phyloP scores from a whole-genome alignment of 2,888 invertebrate genomes.

The Cantharis nigra region DNA sequence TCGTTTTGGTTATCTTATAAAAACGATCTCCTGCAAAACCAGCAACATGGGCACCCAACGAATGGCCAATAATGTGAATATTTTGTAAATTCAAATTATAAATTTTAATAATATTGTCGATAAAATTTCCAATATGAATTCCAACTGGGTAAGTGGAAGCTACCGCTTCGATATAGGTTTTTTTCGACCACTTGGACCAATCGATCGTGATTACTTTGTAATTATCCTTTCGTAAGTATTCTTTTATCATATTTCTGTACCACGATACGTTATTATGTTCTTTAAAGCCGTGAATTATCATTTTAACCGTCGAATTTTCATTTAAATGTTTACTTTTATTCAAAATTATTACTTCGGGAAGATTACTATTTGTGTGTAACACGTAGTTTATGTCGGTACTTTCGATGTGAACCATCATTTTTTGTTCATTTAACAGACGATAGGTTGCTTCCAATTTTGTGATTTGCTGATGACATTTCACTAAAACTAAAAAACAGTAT shows the following conservation, averaged over 20 bases:
- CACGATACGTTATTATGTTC: slow-evolving; percentile 50
- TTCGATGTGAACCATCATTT: neutral
- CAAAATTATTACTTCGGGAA: neutral
- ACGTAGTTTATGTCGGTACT: neutral
- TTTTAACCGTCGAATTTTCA: slow-evolving; percentile 35
- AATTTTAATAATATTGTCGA: slow-evolving; percentile 32
- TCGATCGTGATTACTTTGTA: slow-evolving; percentile 59
- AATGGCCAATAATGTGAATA: slow-evolving; percentile 48
- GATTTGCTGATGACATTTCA: too few species aligned
- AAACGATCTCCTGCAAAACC: slow-evolving; percentile 45
- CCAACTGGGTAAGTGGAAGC: slow-evolving; percentile 40
- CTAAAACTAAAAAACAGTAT: too few species aligned
- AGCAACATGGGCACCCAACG: slow-evolving; percentile 48
- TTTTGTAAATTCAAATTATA: slow-evolving; percentile 26
- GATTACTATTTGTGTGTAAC: neutral
- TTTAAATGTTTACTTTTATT: neutral
- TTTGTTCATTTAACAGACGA: neutral
- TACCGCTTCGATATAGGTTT: slow-evolving; percentile 46
- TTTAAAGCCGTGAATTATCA: slow-evolving; percentile 58
- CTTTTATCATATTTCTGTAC: slow-evolving; percentile 48
- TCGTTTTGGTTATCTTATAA: slow-evolving; percentile 31
- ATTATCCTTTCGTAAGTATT: slow-evolving; percentile 53
- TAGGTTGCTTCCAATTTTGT: neutral
- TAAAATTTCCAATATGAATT: slow-evolving; percentile 41
- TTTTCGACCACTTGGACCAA: slow-evolving; percentile 53